Base-by-base conservation (phyloP, 2,113 vertebrate genomes). In the Sphaerodactylus townsendi region DNA sequence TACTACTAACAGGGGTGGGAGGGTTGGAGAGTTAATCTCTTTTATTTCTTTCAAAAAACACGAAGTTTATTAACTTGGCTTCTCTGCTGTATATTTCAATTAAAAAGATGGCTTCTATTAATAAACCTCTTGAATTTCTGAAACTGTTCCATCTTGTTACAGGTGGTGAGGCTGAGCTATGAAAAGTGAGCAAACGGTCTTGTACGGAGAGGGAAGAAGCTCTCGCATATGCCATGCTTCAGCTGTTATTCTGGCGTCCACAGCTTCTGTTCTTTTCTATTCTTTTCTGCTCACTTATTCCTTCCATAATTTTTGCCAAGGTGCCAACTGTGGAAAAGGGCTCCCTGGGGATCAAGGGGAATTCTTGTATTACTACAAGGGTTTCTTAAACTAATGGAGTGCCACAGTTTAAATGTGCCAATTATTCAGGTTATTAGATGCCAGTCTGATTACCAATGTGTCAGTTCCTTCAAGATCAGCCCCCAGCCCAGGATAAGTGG, bases 91-190 rank as follows among this genome's bases (percentile, higher is more conserved):
- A 14, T 25, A 37, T 66, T 68, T 69, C 59, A 76, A 33, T 62
- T 8, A 48, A 15, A 76, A 53, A 7, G 41, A 53, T 28, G 23
- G 25, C 25, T 62, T 25, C 23, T 28, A 3, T 62, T 62, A 62
- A 62, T 4, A 68, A 56, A 9, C 10, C 70, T 30, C 10, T 7
- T 75, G 75, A 79, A 84, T 90, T 19, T 59, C 71, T n/a, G 15
- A 62, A 48, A 66, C 48, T 59, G 10, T 14, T 0, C 92, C 83
- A 44, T 39, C 17, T 90, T 91, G 89, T 62, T 87, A 86, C 94
- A 97, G 96, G 94, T 94, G 94, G 89, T 77, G 93, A 90, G 89
- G 94, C 93, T 77, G 92, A 96, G 86, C 92, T 95, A 84, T 96
- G 94, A 96, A 68, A 68, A 71, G 37, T 75, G 84, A 89, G 87